A percentile compares a stretch with the other conserved stretches of the same genome.
phyloP scores from a whole-genome alignment of 1,140 invertebrate genomes.

The Holcopasites calliopsidis region DNA sequence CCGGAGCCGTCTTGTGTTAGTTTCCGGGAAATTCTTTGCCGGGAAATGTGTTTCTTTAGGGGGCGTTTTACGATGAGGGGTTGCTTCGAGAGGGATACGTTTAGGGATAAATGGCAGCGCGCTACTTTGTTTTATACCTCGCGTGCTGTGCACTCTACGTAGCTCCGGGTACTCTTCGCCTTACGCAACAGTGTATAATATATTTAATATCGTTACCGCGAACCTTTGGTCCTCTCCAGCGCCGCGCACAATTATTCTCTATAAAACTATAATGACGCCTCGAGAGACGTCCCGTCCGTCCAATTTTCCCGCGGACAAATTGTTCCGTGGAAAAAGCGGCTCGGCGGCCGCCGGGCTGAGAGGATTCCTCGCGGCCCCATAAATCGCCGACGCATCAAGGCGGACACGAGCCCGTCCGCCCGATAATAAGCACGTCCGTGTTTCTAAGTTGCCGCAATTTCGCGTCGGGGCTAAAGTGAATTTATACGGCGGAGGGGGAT shows the following conservation, averaged over 20 bases:
- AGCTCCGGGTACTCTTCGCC: no score
- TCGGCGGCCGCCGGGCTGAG: background rate
- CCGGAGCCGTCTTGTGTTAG: background rate
- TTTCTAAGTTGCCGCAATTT: slow-evolving; percentile 54
- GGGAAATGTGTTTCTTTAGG: background rate
- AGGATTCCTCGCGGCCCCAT: background rate
- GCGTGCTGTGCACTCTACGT: no score
- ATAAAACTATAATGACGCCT: no score
- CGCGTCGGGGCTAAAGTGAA: slow-evolving; percentile 36
- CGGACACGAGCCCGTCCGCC: slow-evolving; percentile 23
- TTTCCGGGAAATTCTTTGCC: background rate
- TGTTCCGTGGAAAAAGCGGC: background rate
- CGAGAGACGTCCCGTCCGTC: no score
- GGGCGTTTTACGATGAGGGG: no score
- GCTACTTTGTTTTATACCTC: no score
- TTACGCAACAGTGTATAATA: no score
- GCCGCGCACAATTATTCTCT: no score
- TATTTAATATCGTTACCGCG: no score
- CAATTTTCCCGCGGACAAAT: slow-evolving; percentile 1
- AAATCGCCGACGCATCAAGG: background rate
- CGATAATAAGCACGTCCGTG: slow-evolving; percentile 49
- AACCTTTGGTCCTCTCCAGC: no score
- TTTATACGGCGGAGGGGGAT: slow-evolving; percentile 52
- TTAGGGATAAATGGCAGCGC: no score
- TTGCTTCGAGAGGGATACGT: no score